phyloP scores from a whole-genome alignment of 2,113 vertebrate genomes.

The Lepus timidus region DNA sequence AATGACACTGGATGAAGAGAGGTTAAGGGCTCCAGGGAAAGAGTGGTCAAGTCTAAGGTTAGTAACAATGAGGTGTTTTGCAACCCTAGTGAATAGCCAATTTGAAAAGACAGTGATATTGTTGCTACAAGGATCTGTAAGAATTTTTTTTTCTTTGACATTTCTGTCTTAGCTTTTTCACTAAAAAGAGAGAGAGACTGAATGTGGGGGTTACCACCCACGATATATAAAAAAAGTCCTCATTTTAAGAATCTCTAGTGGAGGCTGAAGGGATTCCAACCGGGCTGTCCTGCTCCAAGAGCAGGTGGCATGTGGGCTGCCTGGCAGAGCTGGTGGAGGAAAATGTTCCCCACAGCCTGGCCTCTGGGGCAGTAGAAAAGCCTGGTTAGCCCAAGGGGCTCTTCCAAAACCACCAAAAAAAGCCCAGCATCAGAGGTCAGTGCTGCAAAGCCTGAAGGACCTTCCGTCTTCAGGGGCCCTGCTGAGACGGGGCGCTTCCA shows the following conservation, averaged over 20 bases:
- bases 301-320: background rate
- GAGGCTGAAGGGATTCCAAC: background rate
- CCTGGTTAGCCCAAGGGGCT: background rate
- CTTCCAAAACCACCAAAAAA: background rate
- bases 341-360: background rate
- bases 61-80: background rate
- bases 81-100: background rate
- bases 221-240: background rate
- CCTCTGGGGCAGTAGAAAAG: too few relatives aligned
- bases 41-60: background rate
- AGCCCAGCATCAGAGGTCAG: too few relatives aligned
- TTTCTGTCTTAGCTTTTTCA: background rate
- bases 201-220: background rate
- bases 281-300: background rate
- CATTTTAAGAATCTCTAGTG: background rate
- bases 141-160: background rate
- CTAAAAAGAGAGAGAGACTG: background rate
- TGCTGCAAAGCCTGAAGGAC: background rate
- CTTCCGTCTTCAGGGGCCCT: background rate
- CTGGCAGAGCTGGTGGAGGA: fast-evolving
- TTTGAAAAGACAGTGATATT: slow-evolving; percentile 41
- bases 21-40: background rate
- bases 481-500: background rate
- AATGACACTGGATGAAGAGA: background rate
- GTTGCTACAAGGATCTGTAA: background rate